Conservation (phyloP, 2,797 vertebrate species). For the Zenarchopterus dispar region DNA sequence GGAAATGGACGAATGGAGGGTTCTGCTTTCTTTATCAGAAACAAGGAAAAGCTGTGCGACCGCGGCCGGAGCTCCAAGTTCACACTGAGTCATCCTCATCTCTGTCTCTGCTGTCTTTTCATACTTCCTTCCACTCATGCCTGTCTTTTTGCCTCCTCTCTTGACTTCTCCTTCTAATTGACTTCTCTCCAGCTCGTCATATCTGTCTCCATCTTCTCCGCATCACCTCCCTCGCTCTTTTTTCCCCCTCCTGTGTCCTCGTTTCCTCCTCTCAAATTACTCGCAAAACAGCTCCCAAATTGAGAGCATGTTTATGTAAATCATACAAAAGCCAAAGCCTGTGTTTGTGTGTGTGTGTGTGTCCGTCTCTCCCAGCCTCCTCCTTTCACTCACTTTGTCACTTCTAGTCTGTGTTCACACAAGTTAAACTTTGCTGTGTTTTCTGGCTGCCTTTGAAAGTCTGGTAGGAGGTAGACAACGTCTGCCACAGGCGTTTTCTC, state of each 20-base stretch:
- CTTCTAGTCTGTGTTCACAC: constrained; percentile 35
- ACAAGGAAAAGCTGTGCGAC: constrained; percentile 18
- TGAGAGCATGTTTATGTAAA: constrained; percentile 60
- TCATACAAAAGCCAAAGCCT: constrained; percentile 30
- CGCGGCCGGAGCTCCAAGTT: constrained; percentile 30
- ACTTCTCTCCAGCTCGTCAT: constrained; percentile 7
- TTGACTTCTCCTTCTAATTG: constrained; percentile 16
- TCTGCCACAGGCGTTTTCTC: constrained; percentile 45
- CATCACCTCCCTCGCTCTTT: constrained; percentile 19
- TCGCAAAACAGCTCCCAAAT: constrained; percentile 39
- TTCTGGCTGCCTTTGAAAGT: constrained; percentile 44
- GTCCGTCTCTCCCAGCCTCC: not conserved
- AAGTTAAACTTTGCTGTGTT: constrained; percentile 48
- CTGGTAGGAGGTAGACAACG: constrained; percentile 39
- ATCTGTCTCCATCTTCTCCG: constrained; percentile 33
- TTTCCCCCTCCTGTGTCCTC: constrained; percentile 19
- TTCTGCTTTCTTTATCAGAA: constrained; percentile 53
- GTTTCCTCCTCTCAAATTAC: constrained; percentile 36
- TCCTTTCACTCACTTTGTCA: constrained; percentile 35
- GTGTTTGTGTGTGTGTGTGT: not conserved
- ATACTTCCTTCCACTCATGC: constrained; percentile 9
- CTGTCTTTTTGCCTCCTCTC: constrained; percentile 16
- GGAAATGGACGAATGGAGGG: constrained; percentile 36
- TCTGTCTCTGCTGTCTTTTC: constrained; percentile 11
- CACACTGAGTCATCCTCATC: constrained; percentile 26